Percentiles rank a stretch among this genome's conserved stretches.
Conservation (phyloP, 2,888 invertebrate species). For the Leptinotarsa rubiginosa region DNA sequence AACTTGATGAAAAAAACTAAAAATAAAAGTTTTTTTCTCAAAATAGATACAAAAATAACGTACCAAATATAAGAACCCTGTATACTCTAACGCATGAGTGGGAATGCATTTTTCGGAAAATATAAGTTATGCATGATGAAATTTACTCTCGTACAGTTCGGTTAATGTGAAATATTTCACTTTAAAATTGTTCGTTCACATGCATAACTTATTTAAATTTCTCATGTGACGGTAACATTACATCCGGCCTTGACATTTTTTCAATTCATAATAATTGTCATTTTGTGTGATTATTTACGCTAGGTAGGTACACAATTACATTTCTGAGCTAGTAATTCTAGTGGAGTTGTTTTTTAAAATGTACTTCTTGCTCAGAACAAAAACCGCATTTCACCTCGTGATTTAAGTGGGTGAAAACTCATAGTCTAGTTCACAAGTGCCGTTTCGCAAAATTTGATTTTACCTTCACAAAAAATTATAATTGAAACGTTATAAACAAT, state of each 20-base stretch:
- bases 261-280: constrained; percentile 3
- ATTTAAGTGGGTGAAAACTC: no score
- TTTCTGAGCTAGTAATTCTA: not conserved
- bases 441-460: no score
- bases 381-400: no score
- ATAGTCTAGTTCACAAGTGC: no score
- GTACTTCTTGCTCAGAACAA: not conserved
- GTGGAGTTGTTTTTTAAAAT: not conserved
- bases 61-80: no score
- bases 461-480: no score
- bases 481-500: no score
- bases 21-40: no score
- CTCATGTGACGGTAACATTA: not conserved
- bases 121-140: not conserved
- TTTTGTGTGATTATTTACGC: constrained; percentile 11
- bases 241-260: constrained; percentile 17
- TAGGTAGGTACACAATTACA: constrained; percentile 1
- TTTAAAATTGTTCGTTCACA: constrained; percentile 2
- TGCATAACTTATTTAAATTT: constrained; percentile 3
- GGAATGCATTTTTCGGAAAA: not conserved
- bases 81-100: no score
- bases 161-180: not conserved
- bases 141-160: not conserved
- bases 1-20: no score
- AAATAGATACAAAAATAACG: no score